These are phyloP conservation scores for Drosophila yooni DNA, from an alignment of 2,888 invertebrate genomes.

Conservation along the genomic window DNA sequence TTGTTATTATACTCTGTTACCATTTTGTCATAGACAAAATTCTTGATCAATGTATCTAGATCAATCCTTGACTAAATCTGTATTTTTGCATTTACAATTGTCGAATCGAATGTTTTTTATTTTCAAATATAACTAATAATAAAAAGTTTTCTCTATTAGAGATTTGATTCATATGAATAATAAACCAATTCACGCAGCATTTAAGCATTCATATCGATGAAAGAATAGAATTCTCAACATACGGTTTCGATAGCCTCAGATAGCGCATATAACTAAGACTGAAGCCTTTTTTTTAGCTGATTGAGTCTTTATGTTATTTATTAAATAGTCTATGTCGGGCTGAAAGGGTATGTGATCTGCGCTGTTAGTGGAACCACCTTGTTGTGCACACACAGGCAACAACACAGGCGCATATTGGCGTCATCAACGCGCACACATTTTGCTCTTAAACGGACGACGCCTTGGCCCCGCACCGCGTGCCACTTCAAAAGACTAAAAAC, in stretches of 20 bases:
- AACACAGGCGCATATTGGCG: conserved; percentile 53
- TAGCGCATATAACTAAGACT: background rate
- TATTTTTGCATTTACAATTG: background rate
- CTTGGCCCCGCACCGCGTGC: conserved; percentile 63
- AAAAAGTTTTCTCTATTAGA: background rate
- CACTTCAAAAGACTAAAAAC: conserved; percentile 73
- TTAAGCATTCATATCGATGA: background rate
- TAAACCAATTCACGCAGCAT: background rate
- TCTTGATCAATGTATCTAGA: background rate
- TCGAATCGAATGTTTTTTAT: background rate
- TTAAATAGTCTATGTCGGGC: background rate
- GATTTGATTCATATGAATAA: background rate
- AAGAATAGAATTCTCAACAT: background rate
- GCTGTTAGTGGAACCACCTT: conserved; percentile 7
- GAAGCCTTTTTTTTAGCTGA: rapidly evolving
- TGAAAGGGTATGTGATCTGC: background rate
- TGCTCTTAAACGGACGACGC: conserved; percentile 71
- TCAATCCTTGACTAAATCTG: background rate
- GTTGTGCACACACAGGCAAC: conserved; percentile 29
- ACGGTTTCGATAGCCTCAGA: background rate
- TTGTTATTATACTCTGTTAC: conserved; percentile 36
- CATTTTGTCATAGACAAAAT: background rate
- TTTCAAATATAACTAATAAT: background rate
- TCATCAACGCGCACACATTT: conserved; percentile 76
- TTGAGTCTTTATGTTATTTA: background rate